Evolutionary conservation across 1,140 invertebrate species (phyloP).

Genomic region (Drosophila miranda): DNA sequence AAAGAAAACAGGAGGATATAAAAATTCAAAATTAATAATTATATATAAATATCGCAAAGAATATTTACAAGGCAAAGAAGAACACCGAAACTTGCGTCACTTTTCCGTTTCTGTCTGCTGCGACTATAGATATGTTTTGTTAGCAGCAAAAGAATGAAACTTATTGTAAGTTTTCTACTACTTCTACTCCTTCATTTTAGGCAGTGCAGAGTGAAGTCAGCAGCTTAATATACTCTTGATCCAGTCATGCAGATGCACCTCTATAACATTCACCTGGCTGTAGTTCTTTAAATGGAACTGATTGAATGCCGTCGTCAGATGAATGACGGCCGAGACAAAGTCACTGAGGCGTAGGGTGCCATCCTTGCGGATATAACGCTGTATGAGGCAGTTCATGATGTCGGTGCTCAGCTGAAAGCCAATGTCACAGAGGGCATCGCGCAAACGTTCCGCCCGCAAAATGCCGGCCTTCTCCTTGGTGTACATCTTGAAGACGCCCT

Average conservation of each 20-base stretch:
- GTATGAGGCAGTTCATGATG: conserved; percentile 90
- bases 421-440: conserved; percentile 92
- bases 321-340: conserved; percentile 94
- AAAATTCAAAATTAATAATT: too few relatives aligned
- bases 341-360: conserved; percentile 96
- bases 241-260: conserved; percentile 89
- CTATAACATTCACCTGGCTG: conserved; percentile 91
- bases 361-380: conserved; percentile 96
- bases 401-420: conserved; percentile 94
- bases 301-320: conserved; percentile 94
- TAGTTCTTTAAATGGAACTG: conserved; percentile 93
- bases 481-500: conserved; percentile 94
- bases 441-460: conserved; percentile 91
- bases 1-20: too few relatives aligned
- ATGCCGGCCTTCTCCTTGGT: conserved; percentile 96
- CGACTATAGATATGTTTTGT: too few relatives aligned
- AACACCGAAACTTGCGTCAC: too few relatives aligned
- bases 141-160: too few relatives aligned
- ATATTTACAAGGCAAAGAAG: too few relatives aligned
- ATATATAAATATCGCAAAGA: too few relatives aligned
- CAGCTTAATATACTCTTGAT: conserved; percentile 76
- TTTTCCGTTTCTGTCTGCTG: too few relatives aligned
- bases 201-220: conserved; percentile 10
- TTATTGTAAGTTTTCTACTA: too few relatives aligned
- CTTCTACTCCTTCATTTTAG: too few relatives aligned